Base-by-base conservation (phyloP, 2,888 invertebrate genomes). In the Chymomyza procnemis region DNA sequence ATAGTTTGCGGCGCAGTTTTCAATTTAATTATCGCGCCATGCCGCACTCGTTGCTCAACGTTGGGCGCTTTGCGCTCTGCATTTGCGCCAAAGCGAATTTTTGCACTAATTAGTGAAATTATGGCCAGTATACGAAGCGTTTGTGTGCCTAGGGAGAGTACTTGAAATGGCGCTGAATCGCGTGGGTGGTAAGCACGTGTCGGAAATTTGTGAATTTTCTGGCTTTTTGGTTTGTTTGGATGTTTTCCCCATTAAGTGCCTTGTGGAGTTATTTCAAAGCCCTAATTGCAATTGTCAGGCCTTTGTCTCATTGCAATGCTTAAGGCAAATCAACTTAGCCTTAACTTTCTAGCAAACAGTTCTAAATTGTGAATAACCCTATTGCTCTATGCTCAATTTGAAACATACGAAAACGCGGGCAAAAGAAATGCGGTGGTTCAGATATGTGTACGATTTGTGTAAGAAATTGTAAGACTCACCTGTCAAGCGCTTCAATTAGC, bases 401-500 rank as follows among this genome's bases (percentile, higher is more conserved):
- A 26, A 4, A 26, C 26, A 26, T 8, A 26, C 26, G 26, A 12
- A 41, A 2, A 12, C 34, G n/a, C n/a, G n/a, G n/a, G n/a, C 1
- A 41, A 41, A 41, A 41, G 12, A 5, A 41, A 5, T 12, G 34
- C 6, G 34, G 3, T 12, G 6, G 9, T 12, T 12, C 12, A 41
- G 12, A 4, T 30, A 4, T 3, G 30, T 30, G 34, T 12, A 5
- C 34, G 34, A 6, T 59, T 64, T 64, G 73, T 76, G 73, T 74
- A 79, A 75, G 77, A 85, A 74, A 85, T 79, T 82, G 82, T 85
- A 83, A 87, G 87, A 87, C 74, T 79, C 75, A 79, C 82, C 83
- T 83, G 83, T 78, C 80, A 77, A 70, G 75, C 85, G 74, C 74
- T 85, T 85, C 87, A 83, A 83, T 83, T 83, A 87, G 83, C 78